phyloP scores from a whole-genome alignment of 1,140 invertebrate species.

The Drosophila simulans region DNA sequence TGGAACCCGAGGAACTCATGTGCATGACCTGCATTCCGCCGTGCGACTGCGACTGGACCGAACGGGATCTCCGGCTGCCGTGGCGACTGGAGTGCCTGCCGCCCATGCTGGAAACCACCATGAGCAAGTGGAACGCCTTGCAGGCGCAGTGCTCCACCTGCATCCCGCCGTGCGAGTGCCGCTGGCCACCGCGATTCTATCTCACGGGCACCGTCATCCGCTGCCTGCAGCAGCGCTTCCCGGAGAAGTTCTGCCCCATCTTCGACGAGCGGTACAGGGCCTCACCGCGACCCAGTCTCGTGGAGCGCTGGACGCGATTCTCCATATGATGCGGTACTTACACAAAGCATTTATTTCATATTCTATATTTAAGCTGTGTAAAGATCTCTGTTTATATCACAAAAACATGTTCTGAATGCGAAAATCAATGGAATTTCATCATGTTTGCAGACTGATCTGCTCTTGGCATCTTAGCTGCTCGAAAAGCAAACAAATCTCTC shows the following conservation, averaged over 20 bases:
- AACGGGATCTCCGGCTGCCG: slow-evolving; percentile 31
- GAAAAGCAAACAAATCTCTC: neutral
- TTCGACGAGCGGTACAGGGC: slow-evolving; percentile 56
- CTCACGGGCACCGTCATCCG: slow-evolving; percentile 67
- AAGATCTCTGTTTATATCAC: no score
- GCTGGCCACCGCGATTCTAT: slow-evolving; percentile 64
- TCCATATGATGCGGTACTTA: slow-evolving; percentile 38
- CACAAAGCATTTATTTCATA: neutral
- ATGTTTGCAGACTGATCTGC: neutral
- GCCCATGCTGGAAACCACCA: neutral
- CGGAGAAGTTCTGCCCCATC: slow-evolving; percentile 70
- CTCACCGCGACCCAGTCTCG: slow-evolving; percentile 45
- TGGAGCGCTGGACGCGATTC: slow-evolving; percentile 68
- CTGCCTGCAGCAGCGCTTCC: slow-evolving; percentile 58
- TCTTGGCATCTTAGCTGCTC: neutral
- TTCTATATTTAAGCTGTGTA: no score
- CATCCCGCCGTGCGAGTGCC: slow-evolving; percentile 71
- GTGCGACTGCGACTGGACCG: slow-evolving; percentile 60
- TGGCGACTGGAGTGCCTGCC: slow-evolving; percentile 47
- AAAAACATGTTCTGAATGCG: neutral
- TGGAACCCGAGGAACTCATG: slow-evolving; percentile 2
- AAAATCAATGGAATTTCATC: neutral
- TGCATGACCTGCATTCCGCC: slow-evolving; percentile 61
- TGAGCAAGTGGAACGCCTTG: slow-evolving; percentile 36
- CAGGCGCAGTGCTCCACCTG: slow-evolving; percentile 31